Evolutionary conservation across 2,113 vertebrate genomes (phyloP), one percentile per base, ranked within the genome.

Genomic region (Sclerurus mexicanus): DNA sequence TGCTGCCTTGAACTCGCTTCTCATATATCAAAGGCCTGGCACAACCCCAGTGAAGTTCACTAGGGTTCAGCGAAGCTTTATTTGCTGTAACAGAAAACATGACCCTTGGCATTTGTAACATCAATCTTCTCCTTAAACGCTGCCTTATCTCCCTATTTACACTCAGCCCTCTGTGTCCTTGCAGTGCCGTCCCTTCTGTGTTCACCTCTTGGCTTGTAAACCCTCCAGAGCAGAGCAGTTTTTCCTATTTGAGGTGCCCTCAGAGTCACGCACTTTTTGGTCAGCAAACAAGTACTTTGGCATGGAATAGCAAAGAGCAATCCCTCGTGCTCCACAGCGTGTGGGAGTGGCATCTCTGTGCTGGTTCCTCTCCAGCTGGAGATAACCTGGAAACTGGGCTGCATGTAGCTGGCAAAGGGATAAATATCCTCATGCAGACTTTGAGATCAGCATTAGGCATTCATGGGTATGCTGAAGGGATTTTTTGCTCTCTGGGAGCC

Each of bases 21-120:
- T 58, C 44, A 0, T 37, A 0, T n/a, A 56, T 75, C 60, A 83
- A 85, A 94, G 55, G 39, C 40, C 84, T 89, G 69, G 66, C 76
- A n/a, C 16, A 5, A 44, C 33, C 66, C 44, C 66, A 58, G 42
- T 1, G 35, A 77, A 52, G 30, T 74, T 88, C 79, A 44, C 15
- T 4, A 8, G 14, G 21, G 37, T 71, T 87, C 69, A 18, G 7
- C 0, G 3, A 28, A n/a, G 19, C n/a, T 86, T 71, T 68, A 63
- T 93, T 90, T 84, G 25, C 66, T 84, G 86, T 58, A 92, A 84
- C n/a, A 50, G 81, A 83, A 93, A 80, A 87, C 44, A 83, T 33
- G 72, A 83, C 79, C 56, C 76, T 93, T 92, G 73, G 39, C 82
- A 63, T 90, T 72, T 92, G 69, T 53, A 81, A 22, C 55, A 78